These are phyloP conservation scores for Bradynema listronoti DNA, from an alignment of 1,140 invertebrate species.

Conservation along the genomic window DNA sequence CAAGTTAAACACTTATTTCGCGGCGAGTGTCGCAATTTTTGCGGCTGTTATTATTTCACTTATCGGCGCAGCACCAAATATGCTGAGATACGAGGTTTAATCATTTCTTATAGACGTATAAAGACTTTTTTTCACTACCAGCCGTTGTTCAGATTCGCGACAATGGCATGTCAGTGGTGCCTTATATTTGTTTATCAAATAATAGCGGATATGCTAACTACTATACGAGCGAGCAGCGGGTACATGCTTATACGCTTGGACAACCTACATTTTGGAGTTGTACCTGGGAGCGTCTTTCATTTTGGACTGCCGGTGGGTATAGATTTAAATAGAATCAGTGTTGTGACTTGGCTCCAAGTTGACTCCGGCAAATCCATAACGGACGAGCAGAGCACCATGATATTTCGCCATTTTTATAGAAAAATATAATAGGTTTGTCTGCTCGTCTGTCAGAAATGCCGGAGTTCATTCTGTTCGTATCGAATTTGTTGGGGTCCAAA, in stretches of 20 bases:
- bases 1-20: slow-evolving; percentile 41
- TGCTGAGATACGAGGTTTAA: slow-evolving; percentile 52
- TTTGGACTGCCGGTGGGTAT: slow-evolving; percentile 54
- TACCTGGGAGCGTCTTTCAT: slow-evolving; percentile 49
- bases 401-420: no score
- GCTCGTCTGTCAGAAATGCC: no score
- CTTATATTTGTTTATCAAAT: slow-evolving; percentile 21
- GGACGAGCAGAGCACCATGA: no score
- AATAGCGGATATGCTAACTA: slow-evolving; percentile 29
- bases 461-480: no score
- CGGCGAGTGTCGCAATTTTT: slow-evolving; percentile 41
- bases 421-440: no score
- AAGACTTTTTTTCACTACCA: no score
- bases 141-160: slow-evolving; percentile 18
- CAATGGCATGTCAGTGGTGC: slow-evolving; percentile 25
- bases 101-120: no score
- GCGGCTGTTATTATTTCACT: slow-evolving; percentile 48
- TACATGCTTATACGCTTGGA: slow-evolving; percentile 35
- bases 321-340: no score
- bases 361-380: no score
- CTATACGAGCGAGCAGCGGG: slow-evolving; percentile 24
- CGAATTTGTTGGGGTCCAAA: no score
- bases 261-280: slow-evolving; percentile 53
- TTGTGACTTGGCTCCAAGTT: no score
- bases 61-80: slow-evolving; percentile 47